Conservation (phyloP, 2,888 invertebrate species). For the Meteorus colon region DNA sequence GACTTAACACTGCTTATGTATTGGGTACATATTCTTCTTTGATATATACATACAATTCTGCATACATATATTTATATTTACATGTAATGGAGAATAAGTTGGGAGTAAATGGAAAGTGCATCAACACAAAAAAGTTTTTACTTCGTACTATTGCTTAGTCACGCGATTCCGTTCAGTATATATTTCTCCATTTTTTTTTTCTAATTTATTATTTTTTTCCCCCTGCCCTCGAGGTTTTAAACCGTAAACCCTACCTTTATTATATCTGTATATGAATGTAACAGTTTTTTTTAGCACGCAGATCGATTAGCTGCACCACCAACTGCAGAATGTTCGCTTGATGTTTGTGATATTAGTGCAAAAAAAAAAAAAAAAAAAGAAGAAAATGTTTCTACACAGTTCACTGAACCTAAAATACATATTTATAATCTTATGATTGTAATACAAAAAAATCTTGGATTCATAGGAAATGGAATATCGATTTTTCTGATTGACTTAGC, state of each 20-base stretch:
- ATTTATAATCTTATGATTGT: background rate
- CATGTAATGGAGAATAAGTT: background rate
- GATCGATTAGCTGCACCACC: slow-evolving; percentile 32
- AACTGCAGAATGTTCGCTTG: slow-evolving; percentile 30
- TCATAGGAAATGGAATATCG: slow-evolving; percentile 28
- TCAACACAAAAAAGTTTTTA: slow-evolving; percentile 23
- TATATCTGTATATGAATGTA: background rate
- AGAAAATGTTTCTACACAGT: slow-evolving; percentile 22
- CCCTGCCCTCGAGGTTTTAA: background rate
- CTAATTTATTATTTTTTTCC: slow-evolving; percentile 8
- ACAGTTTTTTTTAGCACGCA: slow-evolving; percentile 52
- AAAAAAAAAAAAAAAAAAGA: background rate
- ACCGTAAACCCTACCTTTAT: slow-evolving; percentile 2
- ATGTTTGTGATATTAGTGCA: background rate
- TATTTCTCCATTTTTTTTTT: background rate
- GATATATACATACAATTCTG: too few species aligned
- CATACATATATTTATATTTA: slow-evolving; percentile 4
- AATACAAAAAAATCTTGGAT: background rate
- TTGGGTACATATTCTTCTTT: too few species aligned
- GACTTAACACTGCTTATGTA: background rate
- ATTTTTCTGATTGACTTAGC: slow-evolving; percentile 30
- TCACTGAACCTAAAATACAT: slow-evolving; percentile 18
- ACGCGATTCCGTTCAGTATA: slow-evolving; percentile 19
- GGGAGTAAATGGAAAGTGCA: background rate
- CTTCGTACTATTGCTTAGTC: slow-evolving; percentile 13